phyloP scores from a whole-genome alignment of 1,140 invertebrate genomes.

The Achatina immaculata region DNA sequence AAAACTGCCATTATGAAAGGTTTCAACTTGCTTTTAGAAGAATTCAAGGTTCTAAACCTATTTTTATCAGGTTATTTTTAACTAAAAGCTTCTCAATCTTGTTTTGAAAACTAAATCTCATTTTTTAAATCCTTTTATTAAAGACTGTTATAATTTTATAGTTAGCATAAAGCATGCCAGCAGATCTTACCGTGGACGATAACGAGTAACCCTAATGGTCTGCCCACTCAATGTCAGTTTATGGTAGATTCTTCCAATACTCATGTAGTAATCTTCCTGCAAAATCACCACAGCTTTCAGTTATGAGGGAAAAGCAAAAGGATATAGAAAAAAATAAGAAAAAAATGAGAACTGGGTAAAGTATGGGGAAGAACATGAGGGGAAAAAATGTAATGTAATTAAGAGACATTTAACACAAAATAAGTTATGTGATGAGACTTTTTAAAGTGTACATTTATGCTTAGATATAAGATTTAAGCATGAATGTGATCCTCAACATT shows the following conservation, averaged over 20 bases:
- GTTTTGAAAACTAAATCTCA: no score
- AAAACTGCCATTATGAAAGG: no score
- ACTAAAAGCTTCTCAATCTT: no score
- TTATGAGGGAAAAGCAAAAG: background rate
- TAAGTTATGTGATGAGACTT: no score
- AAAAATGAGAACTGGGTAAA: background rate
- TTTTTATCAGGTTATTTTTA: no score
- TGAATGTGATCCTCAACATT: no score
- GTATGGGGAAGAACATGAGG: background rate
- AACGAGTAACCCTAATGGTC: slow-evolving; percentile 91
- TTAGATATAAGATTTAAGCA: no score
- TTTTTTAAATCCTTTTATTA: no score
- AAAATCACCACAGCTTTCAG: slow-evolving; percentile 24
- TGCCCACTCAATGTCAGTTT: slow-evolving; percentile 86
- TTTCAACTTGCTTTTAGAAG: no score
- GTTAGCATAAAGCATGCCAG: background rate
- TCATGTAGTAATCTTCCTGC: slow-evolving; percentile 74
- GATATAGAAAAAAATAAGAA: background rate
- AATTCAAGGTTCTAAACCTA: no score
- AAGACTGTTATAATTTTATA: background rate
- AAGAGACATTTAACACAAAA: no score
- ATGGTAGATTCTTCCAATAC: slow-evolving; percentile 96
- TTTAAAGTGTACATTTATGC: no score
- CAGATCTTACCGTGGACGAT: slow-evolving; percentile 84
- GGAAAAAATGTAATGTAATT: background rate